These are phyloP conservation scores for Dyspetes luteomarginatus DNA, from an alignment of 2,888 invertebrate genomes.

Conservation along the genomic window DNA sequence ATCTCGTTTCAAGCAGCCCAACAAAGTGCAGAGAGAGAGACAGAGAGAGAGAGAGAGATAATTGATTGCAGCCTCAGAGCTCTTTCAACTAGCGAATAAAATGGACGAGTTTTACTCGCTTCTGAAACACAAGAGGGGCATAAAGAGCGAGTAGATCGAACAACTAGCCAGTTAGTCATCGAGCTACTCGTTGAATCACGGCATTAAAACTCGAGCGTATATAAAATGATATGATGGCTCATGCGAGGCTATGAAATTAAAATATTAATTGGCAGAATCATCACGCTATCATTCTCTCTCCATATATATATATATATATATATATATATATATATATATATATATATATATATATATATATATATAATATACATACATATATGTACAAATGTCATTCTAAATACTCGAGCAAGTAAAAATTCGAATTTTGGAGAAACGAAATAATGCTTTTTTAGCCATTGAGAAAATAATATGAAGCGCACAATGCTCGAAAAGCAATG, in stretches of 20 bases:
- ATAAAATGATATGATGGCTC: not conserved
- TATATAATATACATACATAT: too few relatives aligned
- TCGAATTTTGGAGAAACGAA: too few relatives aligned
- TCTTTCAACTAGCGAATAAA: not conserved
- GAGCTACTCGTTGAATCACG: conserved; percentile 53
- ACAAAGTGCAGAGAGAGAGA: conserved; percentile 38
- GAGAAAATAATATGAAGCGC: too few relatives aligned
- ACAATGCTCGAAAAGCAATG: not conserved
- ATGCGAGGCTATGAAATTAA: conserved; percentile 5
- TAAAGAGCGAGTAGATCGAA: conserved; percentile 59
- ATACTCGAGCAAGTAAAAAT: too few relatives aligned
- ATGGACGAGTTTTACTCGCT: not conserved
- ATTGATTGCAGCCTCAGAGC: conserved; percentile 34
- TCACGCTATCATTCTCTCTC: not conserved
- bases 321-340: too few relatives aligned
- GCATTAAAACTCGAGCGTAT: conserved; percentile 62
- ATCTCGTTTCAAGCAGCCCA: conserved; percentile 40
- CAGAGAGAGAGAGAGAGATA: not conserved
- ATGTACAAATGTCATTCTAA: too few relatives aligned
- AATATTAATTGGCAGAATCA: not conserved
- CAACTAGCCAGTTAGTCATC: conserved; percentile 72
- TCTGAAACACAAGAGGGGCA: conserved; percentile 44
- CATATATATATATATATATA: too few relatives aligned
- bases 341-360: too few relatives aligned
- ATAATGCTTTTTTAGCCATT: too few relatives aligned